Base-by-base conservation (phyloP, 2,888 invertebrate genomes). In the Drosophila borborema region DNA sequence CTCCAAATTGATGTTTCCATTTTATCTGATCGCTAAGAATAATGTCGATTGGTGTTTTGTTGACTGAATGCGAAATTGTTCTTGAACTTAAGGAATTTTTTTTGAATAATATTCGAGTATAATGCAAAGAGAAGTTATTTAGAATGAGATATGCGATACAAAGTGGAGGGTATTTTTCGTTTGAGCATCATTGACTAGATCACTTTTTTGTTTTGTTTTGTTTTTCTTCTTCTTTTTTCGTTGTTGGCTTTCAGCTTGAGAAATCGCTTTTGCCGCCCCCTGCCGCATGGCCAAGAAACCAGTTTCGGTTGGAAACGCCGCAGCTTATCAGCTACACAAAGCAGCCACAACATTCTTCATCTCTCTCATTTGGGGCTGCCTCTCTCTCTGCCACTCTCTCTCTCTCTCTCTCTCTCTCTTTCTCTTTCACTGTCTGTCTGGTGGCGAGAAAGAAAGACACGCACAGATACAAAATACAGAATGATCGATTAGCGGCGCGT, bases 401-500 rank as follows among this genome's bases (percentile, higher is more conserved):
- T 49, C 14, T 34, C 40, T 23, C 14, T 8, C 9, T 31, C 34
- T 8, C 31, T 7, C 9, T 31, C 28, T n/a, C 18, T 28, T 45
- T 16, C 43, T 45, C 45, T 45, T 45, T 20, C 20, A 20, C 20
- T 14, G 45, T 14, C 45, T 12, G 16, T n/a, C n/a, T 34, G 55
- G 55, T 12, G 53, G 54, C 34, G 18, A 49, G 53, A 16, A 18
- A 9, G 53, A 60, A 59, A 63, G 65, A 77, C 65, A 64, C 49
- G 41, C 34, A 54, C 6, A 56, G 56, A 40, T 51, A 51, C 51
- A 54, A 79, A 64, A 70, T 71, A 77, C 59, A 67, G 53, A 75
- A 79, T 80, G 82, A 80, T 80, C 80, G 80, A 80, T 80, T 82
- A 80, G 82, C 70, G 66, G 76, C 72, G 80, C 72, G 79, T 78